Percentiles rank a stretch among this genome's conserved stretches.
Conservation (phyloP, 2,113 vertebrate species). For the Nematolebias whitei region DNA sequence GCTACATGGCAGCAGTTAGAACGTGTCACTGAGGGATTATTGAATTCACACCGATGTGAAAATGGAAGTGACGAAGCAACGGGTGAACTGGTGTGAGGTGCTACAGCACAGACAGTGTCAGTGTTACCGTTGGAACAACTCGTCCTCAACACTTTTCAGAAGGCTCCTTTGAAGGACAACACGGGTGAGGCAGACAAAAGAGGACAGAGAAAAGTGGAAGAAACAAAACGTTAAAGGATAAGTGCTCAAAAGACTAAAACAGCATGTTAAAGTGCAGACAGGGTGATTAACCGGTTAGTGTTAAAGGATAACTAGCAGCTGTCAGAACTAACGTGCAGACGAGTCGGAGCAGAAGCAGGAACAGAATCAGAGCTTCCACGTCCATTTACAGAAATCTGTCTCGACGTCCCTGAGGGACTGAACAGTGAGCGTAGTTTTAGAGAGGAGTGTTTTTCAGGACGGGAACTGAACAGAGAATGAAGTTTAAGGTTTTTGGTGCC, state of each 20-base stretch:
- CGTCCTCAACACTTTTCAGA: slow-evolving; percentile 85
- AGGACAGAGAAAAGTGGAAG: slow-evolving; percentile 39
- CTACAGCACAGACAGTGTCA: slow-evolving; percentile 57
- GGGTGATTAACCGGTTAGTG: slow-evolving; percentile 24
- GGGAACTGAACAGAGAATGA: no score
- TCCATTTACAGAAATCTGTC: not conserved
- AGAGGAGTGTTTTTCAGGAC: no score
- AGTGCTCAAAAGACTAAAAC: slow-evolving; percentile 25
- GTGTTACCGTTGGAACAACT: slow-evolving; percentile 85
- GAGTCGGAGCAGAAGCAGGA: no score
- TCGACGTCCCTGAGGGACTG: no score
- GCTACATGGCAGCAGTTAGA: no score
- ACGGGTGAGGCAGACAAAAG: slow-evolving; percentile 35
- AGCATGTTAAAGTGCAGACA: slow-evolving; percentile 29
- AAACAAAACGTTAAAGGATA: slow-evolving; percentile 56
- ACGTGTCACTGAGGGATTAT: no score
- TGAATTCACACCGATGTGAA: slow-evolving; percentile 4
- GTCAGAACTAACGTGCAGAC: not conserved
- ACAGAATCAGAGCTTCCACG: no score
- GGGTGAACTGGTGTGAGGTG: slow-evolving; percentile 16
- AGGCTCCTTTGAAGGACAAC: slow-evolving; percentile 77
- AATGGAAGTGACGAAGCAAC: slow-evolving; percentile 4
- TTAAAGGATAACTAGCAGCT: not conserved
- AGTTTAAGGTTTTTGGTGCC: no score
- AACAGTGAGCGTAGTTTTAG: no score